A percentile compares a stretch with the other conserved stretches of the same genome.
Conservation (phyloP, 2,888 invertebrate species). For the Netelia melanura region DNA sequence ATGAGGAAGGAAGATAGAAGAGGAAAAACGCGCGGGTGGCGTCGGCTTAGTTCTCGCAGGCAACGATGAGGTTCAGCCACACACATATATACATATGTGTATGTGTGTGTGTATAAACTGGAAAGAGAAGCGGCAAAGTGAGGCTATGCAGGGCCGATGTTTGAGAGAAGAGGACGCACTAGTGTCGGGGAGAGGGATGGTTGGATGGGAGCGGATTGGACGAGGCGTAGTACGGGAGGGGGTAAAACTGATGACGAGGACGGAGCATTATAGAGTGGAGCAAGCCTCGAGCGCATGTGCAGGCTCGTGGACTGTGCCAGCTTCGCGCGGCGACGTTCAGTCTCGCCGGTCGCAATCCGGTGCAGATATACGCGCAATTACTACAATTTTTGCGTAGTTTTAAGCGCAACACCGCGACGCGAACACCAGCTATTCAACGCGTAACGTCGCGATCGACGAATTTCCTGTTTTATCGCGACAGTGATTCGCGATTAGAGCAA, state of each 20-base stretch:
- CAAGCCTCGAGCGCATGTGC: constrained; percentile 75
- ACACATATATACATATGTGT: constrained; percentile 11
- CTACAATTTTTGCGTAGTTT: constrained; percentile 36
- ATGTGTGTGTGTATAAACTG: background rate
- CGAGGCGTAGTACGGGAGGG: constrained; percentile 64
- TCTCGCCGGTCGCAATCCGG: constrained; percentile 82
- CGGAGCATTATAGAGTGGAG: constrained; percentile 68
- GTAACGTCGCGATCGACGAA: background rate
- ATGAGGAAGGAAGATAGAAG: constrained; percentile 13
- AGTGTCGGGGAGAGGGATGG: constrained; percentile 10
- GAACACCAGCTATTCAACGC: constrained; percentile 11
- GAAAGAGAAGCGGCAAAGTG: constrained; percentile 9
- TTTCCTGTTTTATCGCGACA: background rate
- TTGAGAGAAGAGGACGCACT: constrained; percentile 43
- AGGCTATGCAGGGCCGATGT: constrained; percentile 14
- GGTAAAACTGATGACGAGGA: constrained; percentile 52
- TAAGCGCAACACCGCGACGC: constrained; percentile 5
- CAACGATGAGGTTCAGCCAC: constrained; percentile 9
- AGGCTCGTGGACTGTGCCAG: constrained; percentile 73
- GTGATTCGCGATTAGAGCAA: background rate
- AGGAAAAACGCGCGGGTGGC: constrained; percentile 27
- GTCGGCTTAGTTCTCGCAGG: constrained; percentile 25
- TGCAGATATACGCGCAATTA: constrained; percentile 82
- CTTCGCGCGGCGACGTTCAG: constrained; percentile 82
- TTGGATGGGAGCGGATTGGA: constrained; percentile 50